A percentile compares a stretch with the other conserved stretches of the same genome.
Evolutionary conservation across 2,888 invertebrate species (phyloP).

Genomic region (Trissoscelio sp.): DNA sequence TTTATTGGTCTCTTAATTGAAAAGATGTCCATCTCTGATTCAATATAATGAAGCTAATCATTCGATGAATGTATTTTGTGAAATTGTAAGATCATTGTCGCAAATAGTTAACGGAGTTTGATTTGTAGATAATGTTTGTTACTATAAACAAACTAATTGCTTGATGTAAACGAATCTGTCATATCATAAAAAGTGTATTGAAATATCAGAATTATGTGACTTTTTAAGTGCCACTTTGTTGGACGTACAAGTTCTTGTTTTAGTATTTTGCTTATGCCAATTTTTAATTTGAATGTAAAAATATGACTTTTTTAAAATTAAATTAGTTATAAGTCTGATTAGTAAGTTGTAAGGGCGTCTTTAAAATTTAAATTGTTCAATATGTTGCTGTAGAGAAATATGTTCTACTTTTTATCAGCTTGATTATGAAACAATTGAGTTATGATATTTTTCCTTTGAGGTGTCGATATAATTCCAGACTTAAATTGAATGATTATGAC

Average conservation of each 20-base stretch:
- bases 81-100: slow-evolving; percentile 59
- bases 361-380: not conserved
- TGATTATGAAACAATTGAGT: not conserved
- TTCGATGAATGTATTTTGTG: slow-evolving; percentile 17
- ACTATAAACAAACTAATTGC: slow-evolving; percentile 2
- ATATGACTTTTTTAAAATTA: not conserved
- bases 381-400: too few species aligned
- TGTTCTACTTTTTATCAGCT: too few species aligned
- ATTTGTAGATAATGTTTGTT: slow-evolving; percentile 4
- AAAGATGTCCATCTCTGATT: too few species aligned
- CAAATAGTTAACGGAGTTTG: slow-evolving; percentile 56
- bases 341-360: not conserved
- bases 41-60: too few species aligned
- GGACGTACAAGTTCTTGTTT: not conserved
- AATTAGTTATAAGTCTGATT: not conserved
- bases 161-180: slow-evolving; percentile 17
- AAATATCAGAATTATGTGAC: not conserved
- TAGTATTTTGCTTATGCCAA: not conserved
- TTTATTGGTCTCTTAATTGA: too few species aligned
- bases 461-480: slow-evolving; percentile 1
- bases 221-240: slow-evolving; percentile 11
- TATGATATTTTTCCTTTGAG: not conserved
- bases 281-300: not conserved
- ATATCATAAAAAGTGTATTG: slow-evolving; percentile 4
- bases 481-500: slow-evolving; percentile 21